Conservation (phyloP, 2,797 vertebrate species). For the Spondyliosoma cantharus region DNA sequence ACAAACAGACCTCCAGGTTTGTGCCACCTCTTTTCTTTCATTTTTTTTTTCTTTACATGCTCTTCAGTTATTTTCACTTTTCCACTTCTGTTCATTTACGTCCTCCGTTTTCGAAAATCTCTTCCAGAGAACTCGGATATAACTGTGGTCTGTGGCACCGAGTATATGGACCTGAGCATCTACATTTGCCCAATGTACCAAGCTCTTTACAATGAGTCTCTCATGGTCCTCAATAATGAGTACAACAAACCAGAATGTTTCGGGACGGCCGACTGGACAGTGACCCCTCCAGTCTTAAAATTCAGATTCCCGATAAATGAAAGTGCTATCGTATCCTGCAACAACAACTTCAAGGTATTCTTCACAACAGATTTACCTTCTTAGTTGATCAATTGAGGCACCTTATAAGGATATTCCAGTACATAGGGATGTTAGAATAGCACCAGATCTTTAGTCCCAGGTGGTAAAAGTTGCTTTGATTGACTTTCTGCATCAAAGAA, state of each 20-base stretch:
- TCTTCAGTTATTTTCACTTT: background rate
- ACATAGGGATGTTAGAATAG: background rate
- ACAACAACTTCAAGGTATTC: constrained; percentile 9
- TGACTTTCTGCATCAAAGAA: background rate
- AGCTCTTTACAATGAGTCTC: constrained; percentile 16
- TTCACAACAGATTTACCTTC: background rate
- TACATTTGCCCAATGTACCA: constrained; percentile 17
- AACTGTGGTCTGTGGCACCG: background rate
- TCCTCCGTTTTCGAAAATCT: background rate
- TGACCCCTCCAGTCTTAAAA: background rate
- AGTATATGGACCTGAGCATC: constrained; percentile 18
- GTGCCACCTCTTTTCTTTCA: constrained; percentile 1
- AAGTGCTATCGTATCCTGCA: constrained; percentile 2
- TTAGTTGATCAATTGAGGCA: background rate
- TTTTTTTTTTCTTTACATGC: background rate
- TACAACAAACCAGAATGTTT: background rate
- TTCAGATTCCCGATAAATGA: constrained; percentile 25
- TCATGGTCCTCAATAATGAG: constrained; percentile 15
- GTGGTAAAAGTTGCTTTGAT: background rate
- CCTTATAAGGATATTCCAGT: background rate
- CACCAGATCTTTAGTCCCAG: background rate
- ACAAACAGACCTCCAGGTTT: constrained; percentile 80
- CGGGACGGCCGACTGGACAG: background rate
- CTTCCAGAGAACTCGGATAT: background rate
- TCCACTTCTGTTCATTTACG: background rate